Conservation (phyloP, 2,113 vertebrate genomes). For the Gymnorhina tibicen region DNA sequence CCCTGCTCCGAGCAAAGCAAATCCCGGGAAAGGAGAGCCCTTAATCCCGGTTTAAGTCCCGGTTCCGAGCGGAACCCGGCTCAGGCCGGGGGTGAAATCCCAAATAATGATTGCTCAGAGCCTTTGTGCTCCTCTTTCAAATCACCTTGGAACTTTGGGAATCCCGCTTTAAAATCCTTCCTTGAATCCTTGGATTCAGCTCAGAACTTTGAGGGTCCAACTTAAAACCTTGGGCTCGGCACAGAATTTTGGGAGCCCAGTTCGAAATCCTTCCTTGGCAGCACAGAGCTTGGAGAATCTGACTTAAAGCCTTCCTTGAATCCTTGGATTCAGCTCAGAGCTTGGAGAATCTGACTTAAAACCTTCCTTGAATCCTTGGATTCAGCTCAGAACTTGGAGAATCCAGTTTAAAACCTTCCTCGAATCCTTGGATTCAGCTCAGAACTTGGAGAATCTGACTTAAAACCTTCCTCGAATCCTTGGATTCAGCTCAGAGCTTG, state of each 20-base stretch:
- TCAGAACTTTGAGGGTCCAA: neutral
- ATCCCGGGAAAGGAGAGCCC: neutral
- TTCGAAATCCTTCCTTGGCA: too few relatives aligned
- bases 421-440: too few relatives aligned
- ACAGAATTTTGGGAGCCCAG: neutral
- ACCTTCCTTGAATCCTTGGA: too few relatives aligned
- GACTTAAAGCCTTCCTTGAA: too few relatives aligned
- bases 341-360: too few relatives aligned
- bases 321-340: too few relatives aligned
- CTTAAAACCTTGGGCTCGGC: neutral
- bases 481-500: too few relatives aligned
- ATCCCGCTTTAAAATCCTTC: too few relatives aligned
- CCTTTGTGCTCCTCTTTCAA: accelerated
- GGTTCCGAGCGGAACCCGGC: accelerated
- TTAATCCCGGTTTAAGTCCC: neutral
- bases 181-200: neutral
- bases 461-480: neutral
- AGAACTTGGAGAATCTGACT: too few relatives aligned
- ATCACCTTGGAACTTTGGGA: neutral
- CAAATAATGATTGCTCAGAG: neutral
- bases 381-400: too few relatives aligned
- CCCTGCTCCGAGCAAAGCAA: neutral
- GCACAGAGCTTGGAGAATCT: too few relatives aligned
- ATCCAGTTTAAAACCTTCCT: neutral
- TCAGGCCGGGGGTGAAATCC: accelerated